Evolutionary conservation across 2,797 vertebrate species (phyloP).

Genomic region (Argentina silus): DNA sequence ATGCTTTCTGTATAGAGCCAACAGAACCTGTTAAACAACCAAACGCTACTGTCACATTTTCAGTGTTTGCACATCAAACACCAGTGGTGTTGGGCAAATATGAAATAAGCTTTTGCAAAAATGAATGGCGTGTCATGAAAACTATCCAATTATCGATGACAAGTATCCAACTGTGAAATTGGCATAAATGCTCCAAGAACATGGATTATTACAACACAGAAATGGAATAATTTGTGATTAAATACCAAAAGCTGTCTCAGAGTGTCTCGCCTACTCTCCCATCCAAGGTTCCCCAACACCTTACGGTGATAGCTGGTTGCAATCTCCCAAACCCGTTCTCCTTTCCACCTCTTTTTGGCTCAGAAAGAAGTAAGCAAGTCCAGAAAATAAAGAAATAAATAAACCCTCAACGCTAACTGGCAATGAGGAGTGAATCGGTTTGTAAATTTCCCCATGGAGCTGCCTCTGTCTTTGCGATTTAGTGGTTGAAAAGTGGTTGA

Average conservation of each 20-base stretch:
- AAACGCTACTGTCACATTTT: not conserved
- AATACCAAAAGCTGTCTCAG: not conserved
- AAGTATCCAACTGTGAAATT: slow-evolving; percentile 18
- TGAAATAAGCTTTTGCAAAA: not conserved
- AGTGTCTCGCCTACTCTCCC: not conserved
- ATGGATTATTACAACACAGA: slow-evolving; percentile 1
- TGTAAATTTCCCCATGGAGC: slow-evolving; percentile 74
- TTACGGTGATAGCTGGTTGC: not conserved
- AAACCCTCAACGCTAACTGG: slow-evolving; percentile 57
- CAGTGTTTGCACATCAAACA: not conserved
- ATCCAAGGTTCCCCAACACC: not conserved
- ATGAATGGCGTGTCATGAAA: not conserved
- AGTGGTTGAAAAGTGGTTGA: slow-evolving; percentile 71
- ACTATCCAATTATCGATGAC: slow-evolving; percentile 10
- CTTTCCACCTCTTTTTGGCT: not conserved
- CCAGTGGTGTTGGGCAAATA: not conserved
- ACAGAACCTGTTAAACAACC: not conserved
- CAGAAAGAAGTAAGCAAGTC: not conserved
- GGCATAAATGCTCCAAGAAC: slow-evolving; percentile 5
- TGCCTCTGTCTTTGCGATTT: slow-evolving; percentile 68
- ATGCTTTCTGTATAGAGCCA: not conserved
- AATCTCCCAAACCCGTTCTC: not conserved
- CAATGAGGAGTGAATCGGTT: slow-evolving; percentile 72
- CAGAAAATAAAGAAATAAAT: not conserved
- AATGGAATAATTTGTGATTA: not conserved